phyloP scores from a whole-genome alignment of 1,140 invertebrate species.

The Sweltsa coloradensis region DNA sequence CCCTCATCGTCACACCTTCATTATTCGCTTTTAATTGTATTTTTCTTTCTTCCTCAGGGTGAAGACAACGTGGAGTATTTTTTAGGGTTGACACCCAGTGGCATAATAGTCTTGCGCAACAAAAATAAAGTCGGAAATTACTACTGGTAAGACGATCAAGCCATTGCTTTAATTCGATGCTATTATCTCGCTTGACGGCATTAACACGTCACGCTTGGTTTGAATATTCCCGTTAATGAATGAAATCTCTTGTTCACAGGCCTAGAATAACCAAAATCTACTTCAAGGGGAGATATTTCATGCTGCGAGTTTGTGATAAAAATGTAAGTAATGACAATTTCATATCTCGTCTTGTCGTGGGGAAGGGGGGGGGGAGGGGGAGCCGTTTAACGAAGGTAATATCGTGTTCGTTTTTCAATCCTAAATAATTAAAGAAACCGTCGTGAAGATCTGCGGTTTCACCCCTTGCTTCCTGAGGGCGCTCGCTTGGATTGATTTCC shows the following conservation, averaged over 20 bases:
- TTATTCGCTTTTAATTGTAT: not conserved
- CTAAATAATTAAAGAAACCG: too few relatives aligned
- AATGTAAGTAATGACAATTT: conserved; percentile 76
- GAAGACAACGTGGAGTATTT: conserved; percentile 96
- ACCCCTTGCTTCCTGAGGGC: too few relatives aligned
- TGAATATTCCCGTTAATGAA: not conserved
- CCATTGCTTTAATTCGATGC: too few relatives aligned
- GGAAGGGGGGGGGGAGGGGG: too few relatives aligned
- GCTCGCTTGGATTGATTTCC: too few relatives aligned
- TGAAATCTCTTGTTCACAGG: conserved; percentile 30
- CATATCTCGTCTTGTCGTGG: too few relatives aligned
- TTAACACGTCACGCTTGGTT: not conserved
- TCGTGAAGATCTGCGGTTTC: too few relatives aligned
- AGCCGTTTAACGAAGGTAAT: too few relatives aligned
- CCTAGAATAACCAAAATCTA: conserved; percentile 92
- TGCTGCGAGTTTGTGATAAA: conserved; percentile 89
- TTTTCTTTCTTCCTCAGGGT: conserved; percentile 50
- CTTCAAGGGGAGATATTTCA: conserved; percentile 92
- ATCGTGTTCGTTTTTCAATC: too few relatives aligned
- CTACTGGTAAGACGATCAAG: conserved; percentile 62
- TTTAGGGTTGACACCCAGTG: conserved; percentile 92
- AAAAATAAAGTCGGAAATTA: conserved; percentile 97
- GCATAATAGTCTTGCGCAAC: conserved; percentile 90
- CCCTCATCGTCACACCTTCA: not conserved
- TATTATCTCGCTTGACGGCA: too few relatives aligned